phyloP scores from a whole-genome alignment of 2,888 invertebrate species.

The Andrena chrysosceles region DNA sequence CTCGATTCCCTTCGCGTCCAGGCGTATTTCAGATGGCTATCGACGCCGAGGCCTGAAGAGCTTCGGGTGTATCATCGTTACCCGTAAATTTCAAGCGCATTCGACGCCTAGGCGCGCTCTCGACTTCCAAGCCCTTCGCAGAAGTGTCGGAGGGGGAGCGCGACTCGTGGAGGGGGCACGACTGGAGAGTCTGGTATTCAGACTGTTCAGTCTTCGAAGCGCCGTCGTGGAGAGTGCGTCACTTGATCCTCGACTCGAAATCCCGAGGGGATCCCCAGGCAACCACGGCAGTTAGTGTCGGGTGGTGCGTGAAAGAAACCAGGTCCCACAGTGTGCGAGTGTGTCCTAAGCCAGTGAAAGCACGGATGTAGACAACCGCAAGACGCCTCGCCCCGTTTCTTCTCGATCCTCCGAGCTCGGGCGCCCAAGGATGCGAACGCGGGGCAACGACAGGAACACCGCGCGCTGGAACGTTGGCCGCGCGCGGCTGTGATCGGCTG shows the following conservation, averaged over 20 bases:
- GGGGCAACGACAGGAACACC: constrained; percentile 1
- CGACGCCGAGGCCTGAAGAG: not conserved
- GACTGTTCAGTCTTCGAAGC: constrained; percentile 69
- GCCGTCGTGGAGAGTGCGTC: constrained; percentile 61
- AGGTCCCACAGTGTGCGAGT: no score
- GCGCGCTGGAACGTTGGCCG: constrained; percentile 16
- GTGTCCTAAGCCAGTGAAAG: no score
- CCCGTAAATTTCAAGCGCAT: constrained; percentile 27
- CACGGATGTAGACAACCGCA: no score
- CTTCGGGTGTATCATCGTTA: constrained; percentile 21
- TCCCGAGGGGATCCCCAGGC: no score
- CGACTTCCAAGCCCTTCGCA: constrained; percentile 62
- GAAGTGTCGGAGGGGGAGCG: constrained; percentile 10
- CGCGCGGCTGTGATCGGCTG: constrained; percentile 12
- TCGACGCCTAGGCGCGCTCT: constrained; percentile 53
- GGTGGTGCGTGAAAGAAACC: no score
- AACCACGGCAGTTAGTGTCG: no score
- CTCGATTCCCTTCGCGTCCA: not conserved
- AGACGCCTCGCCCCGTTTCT: constrained; percentile 1
- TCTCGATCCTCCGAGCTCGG: not conserved
- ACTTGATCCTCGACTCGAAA: not conserved
- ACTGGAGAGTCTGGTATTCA: constrained; percentile 43
- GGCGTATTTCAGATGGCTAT: constrained; percentile 4
- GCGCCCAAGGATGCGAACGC: constrained; percentile 38
- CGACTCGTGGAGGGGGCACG: constrained; percentile 48